Evolutionary conservation across 1,140 invertebrate genomes (phyloP).

Genomic region (Penaeus vannamei): DNA sequence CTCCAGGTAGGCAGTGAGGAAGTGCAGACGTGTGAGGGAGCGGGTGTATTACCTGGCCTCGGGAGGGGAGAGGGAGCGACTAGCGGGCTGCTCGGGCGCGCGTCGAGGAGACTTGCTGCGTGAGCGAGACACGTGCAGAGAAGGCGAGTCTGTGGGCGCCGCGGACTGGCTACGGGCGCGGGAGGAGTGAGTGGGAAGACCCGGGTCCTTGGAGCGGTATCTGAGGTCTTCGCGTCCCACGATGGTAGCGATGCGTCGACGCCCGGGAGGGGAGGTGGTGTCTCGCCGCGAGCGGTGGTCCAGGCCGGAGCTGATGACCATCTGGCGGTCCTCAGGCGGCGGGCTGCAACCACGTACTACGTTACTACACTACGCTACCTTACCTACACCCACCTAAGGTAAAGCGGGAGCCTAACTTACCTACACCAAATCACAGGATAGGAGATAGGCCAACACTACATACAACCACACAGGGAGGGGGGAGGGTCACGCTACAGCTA

Average conservation of each 20-base stretch:
- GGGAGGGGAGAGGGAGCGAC: slow-evolving; percentile 83
- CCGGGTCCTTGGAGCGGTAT: slow-evolving; percentile 59
- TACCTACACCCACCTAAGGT: slow-evolving; percentile 35
- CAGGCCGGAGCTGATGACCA: slow-evolving; percentile 68
- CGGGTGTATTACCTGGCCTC: slow-evolving; percentile 76
- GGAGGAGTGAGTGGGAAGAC: slow-evolving; percentile 55
- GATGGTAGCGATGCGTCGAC: slow-evolving; percentile 80
- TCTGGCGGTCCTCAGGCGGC: slow-evolving; percentile 77
- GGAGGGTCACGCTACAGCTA: no score
- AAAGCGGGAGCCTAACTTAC: slow-evolving; percentile 1
- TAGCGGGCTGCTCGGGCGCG: slow-evolving; percentile 77
- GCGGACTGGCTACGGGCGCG: slow-evolving; percentile 79
- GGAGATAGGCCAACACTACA: neutral
- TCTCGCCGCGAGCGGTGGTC: slow-evolving; percentile 79
- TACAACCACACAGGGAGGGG: slow-evolving; percentile 10
- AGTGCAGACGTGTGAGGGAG: slow-evolving; percentile 42
- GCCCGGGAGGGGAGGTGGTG: slow-evolving; percentile 79
- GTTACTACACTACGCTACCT: slow-evolving; percentile 67
- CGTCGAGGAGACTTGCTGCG: slow-evolving; percentile 74
- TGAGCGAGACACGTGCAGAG: slow-evolving; percentile 71
- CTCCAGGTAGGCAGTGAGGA: slow-evolving; percentile 2
- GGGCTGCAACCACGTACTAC: slow-evolving; percentile 73
- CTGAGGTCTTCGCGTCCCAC: slow-evolving; percentile 67
- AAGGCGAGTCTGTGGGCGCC: slow-evolving; percentile 81
- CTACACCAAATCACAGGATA: slow-evolving; percentile 8